These are phyloP conservation scores for Miichthys miiuy DNA, from an alignment of 2,797 vertebrate genomes.

Conservation along the genomic window DNA sequence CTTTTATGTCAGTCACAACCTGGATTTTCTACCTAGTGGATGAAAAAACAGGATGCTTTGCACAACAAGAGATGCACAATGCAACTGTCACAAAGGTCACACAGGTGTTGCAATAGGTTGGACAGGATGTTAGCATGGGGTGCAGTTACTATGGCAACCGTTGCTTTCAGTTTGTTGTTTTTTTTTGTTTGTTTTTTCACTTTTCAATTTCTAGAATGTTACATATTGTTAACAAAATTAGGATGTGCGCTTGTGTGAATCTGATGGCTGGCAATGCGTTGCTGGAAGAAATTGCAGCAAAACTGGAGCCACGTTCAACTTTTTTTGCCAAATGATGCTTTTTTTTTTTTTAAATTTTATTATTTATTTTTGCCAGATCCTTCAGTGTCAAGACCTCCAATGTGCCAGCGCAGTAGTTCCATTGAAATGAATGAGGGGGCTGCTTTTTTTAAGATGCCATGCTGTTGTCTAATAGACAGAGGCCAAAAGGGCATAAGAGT, in stretches of 20 bases:
- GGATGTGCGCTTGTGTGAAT: background rate
- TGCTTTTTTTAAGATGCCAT: background rate
- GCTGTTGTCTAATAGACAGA: slow-evolving; percentile 10
- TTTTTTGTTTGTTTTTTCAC: no score
- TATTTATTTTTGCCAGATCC: background rate
- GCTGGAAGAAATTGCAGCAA: background rate
- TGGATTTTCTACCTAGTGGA: no score
- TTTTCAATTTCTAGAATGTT: background rate
- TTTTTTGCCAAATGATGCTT: background rate
- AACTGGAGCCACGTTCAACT: background rate
- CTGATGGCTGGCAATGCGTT: background rate
- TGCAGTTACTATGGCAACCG: no score
- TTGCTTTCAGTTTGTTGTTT: no score
- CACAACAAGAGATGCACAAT: no score
- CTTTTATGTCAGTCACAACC: no score
- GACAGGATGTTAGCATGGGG: no score
- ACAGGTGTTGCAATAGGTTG: no score
- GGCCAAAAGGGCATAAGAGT: background rate
- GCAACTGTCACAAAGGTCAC: no score
- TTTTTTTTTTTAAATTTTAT: background rate
- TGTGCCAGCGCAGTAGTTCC: background rate
- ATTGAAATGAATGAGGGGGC: slow-evolving; percentile 9
- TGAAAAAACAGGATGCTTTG: no score
- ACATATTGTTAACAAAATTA: background rate
- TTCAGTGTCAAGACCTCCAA: background rate